A percentile compares a stretch with the other conserved stretches of the same genome.
Evolutionary conservation across 2,797 vertebrate genomes (phyloP).

Genomic region (Pseudomugil gertrudae): DNA sequence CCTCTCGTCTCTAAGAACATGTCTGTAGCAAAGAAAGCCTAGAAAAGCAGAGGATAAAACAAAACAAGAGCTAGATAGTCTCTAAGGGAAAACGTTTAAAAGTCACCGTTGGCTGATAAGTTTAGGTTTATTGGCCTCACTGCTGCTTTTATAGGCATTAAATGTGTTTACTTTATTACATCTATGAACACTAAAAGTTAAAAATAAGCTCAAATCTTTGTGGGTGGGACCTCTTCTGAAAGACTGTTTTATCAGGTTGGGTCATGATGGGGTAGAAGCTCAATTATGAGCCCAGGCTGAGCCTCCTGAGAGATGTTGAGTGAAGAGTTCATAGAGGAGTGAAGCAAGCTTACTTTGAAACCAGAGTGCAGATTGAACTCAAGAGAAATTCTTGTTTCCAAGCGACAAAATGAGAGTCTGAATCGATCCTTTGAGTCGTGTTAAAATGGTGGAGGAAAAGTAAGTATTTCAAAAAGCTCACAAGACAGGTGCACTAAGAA

Average conservation of each 20-base stretch:
- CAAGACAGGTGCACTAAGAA: conserved; percentile 10
- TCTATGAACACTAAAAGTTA: conserved; percentile 55
- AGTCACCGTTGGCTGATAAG: conserved; percentile 49
- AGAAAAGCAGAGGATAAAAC: conserved; percentile 33
- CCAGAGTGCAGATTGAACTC: conserved; percentile 10
- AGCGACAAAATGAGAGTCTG: background rate
- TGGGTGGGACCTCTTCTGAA: background rate
- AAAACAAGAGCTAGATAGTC: conserved; percentile 45
- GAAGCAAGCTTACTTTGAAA: conserved; percentile 28
- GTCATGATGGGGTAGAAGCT: conserved; percentile 19
- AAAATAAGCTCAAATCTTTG: conserved; percentile 60
- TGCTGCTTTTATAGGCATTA: conserved; percentile 54
- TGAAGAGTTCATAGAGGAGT: conserved; percentile 29
- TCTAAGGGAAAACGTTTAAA: conserved; percentile 59
- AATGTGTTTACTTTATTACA: conserved; percentile 62
- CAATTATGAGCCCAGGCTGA: conserved; percentile 18
- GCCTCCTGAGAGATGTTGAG: conserved; percentile 15
- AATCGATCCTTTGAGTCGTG: conserved; percentile 18
- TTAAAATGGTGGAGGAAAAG: conserved; percentile 4
- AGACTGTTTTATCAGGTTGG: conserved; percentile 42
- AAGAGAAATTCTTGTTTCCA: conserved; percentile 10
- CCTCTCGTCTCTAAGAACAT: conserved; percentile 49
- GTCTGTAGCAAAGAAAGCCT: conserved; percentile 48
- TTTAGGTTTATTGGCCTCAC: conserved; percentile 44
- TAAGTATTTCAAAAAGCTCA: background rate